phyloP scores from a whole-genome alignment of 2,888 invertebrate species.

The Prosopocoilus inquinatus region DNA sequence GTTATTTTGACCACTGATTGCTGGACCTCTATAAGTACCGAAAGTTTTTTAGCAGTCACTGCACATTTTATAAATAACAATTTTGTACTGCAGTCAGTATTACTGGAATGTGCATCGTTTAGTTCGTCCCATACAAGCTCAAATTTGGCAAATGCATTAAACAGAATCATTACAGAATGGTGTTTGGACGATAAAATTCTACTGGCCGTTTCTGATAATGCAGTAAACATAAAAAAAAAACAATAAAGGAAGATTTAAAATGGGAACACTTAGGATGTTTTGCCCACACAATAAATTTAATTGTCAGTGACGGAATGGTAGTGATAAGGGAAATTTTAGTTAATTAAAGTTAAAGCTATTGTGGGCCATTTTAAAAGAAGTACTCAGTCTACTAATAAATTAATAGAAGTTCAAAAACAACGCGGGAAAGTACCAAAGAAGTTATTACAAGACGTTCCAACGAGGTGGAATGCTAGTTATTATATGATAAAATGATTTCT shows the following conservation, averaged over 20 bases:
- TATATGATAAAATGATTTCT: slow-evolving; percentile 19
- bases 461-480: slow-evolving; percentile 28
- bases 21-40: slow-evolving; percentile 37
- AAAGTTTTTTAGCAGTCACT: slow-evolving; percentile 34
- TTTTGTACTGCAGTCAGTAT: slow-evolving; percentile 30
- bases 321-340: no score
- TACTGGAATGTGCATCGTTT: slow-evolving; percentile 29
- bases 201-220: slow-evolving; percentile 35
- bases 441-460: slow-evolving; percentile 24
- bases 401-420: slow-evolving; percentile 36
- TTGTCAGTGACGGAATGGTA: no score
- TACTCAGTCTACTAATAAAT: slow-evolving; percentile 25
- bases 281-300: no score
- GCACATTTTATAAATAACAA: slow-evolving; percentile 31
- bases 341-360: slow-evolving; percentile 27
- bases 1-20: slow-evolving; percentile 36
- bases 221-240: slow-evolving; percentile 32
- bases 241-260: slow-evolving; percentile 21
- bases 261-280: no score
- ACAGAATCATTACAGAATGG: slow-evolving; percentile 31
- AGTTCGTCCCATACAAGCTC: slow-evolving; percentile 29
- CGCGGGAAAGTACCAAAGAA: slow-evolving; percentile 13
- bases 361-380: slow-evolving; percentile 33
- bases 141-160: slow-evolving; percentile 31
- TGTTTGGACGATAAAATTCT: slow-evolving; percentile 33